Percentiles rank a stretch among this genome's conserved stretches.
phyloP scores from a whole-genome alignment of 1,140 invertebrate genomes.

The Drosophila pseudoananassae region DNA sequence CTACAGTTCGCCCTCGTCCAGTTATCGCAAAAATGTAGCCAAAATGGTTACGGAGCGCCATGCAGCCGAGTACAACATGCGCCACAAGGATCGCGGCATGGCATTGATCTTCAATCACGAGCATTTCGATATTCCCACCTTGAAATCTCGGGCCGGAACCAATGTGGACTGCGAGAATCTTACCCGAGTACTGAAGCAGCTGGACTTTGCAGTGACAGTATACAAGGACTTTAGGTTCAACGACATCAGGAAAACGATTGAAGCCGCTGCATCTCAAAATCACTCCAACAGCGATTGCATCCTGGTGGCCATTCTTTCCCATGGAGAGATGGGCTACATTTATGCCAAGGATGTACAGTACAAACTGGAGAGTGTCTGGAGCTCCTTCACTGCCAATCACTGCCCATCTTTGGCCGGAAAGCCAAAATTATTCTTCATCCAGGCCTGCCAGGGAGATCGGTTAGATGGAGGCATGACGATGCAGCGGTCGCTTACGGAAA shows the following conservation, averaged over 20 bases:
- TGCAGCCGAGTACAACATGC: conserved; percentile 94
- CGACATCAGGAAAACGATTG: conserved; percentile 88
- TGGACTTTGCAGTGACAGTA: conserved; percentile 91
- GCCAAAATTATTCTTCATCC: conserved; percentile 96
- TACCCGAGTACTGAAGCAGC: conserved; percentile 86
- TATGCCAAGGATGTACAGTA: conserved; percentile 95
- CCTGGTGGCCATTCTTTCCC: conserved; percentile 92
- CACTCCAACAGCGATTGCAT: conserved; percentile 92
- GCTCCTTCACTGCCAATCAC: conserved; percentile 93
- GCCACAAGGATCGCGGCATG: conserved; percentile 90
- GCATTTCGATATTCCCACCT: conserved; percentile 87
- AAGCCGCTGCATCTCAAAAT: conserved; percentile 88
- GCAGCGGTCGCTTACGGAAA: conserved; percentile 85
- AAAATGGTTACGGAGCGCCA: conserved; percentile 88
- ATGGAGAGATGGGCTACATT: conserved; percentile 94
- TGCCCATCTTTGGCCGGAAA: conserved; percentile 95
- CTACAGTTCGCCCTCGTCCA: conserved; percentile 46
- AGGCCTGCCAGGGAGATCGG: conserved; percentile 95
- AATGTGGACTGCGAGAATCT: conserved; percentile 91
- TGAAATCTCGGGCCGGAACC: conserved; percentile 89
- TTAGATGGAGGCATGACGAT: conserved; percentile 90
- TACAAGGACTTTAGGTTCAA: conserved; percentile 87
- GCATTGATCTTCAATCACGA: conserved; percentile 97
- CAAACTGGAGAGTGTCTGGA: conserved; percentile 93
- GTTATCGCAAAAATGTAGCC: conserved; percentile 79